Evolutionary conservation across 1,140 invertebrate species (phyloP).

Genomic region (Leptopilina clavipes): DNA sequence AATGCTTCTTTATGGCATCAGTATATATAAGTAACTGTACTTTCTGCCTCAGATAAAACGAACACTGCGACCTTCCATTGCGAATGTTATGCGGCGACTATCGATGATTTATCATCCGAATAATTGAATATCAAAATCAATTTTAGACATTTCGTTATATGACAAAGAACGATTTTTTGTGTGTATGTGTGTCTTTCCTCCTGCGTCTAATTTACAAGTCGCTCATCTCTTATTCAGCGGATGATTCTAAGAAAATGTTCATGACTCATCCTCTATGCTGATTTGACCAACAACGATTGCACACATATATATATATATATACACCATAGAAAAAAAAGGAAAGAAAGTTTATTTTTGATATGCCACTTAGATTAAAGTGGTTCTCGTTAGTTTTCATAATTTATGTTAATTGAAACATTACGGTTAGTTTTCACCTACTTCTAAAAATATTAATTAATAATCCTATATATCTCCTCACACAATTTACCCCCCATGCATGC

Average conservation of each 20-base stretch:
- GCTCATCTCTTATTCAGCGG: slow-evolving; percentile 1
- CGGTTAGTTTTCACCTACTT: neutral
- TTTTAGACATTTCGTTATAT: neutral
- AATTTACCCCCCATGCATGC: too few species aligned
- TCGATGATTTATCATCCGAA: neutral
- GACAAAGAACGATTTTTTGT: neutral
- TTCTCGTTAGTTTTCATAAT: neutral
- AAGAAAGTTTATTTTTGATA: neutral
- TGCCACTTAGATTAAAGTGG: slow-evolving; percentile 1
- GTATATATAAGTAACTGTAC: slow-evolving; percentile 58
- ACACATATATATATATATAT: neutral
- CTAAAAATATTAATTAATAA: neutral
- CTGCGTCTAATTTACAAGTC: slow-evolving; percentile 13
- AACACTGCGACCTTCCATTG: neutral
- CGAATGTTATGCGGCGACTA: neutral
- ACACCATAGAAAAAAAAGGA: neutral
- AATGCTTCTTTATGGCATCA: slow-evolving; percentile 47
- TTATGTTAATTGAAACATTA: neutral
- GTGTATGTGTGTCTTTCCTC: neutral
- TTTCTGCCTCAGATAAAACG: slow-evolving; percentile 34
- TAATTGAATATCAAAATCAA: slow-evolving; percentile 26
- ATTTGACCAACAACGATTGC: neutral
- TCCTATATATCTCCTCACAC: too few species aligned
- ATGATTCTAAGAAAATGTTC: slow-evolving; percentile 5
- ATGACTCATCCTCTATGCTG: slow-evolving; percentile 17